A percentile compares a stretch with the other conserved stretches of the same genome.
Conservation (phyloP, 2,797 vertebrate species). For the Lutjanus campechanus region DNA sequence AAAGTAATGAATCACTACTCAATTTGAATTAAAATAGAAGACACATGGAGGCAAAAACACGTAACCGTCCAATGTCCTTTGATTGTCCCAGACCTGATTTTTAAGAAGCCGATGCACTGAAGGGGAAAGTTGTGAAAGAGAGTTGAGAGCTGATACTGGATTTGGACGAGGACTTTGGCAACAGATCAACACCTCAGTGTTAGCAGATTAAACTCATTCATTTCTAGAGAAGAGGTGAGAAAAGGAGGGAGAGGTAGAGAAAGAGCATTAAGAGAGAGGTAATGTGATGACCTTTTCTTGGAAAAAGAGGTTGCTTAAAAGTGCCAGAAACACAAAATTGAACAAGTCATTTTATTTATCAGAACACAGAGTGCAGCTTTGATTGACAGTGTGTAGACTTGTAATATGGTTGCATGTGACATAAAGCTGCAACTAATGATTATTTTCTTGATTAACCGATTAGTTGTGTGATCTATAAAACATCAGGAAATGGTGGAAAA, state of each 20-base stretch:
- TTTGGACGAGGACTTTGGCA: constrained; percentile 38
- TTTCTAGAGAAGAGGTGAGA: constrained; percentile 18
- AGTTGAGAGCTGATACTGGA: constrained; percentile 6
- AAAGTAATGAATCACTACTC: not conserved
- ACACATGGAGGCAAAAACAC: not conserved
- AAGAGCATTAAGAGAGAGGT: not conserved
- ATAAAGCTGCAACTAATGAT: no score
- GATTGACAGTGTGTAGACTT: not conserved
- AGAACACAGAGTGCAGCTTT: not conserved
- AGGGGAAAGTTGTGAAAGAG: constrained; percentile 33
- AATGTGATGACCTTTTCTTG: not conserved
- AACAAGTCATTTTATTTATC: not conserved
- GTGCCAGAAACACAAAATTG: not conserved
- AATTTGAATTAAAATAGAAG: not conserved
- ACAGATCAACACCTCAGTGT: constrained; percentile 1
- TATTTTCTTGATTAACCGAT: no score
- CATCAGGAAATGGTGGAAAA: no score
- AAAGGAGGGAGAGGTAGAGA: not conserved
- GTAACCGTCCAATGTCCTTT: not conserved
- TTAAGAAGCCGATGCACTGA: not conserved
- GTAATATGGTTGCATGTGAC: constrained; percentile 9
- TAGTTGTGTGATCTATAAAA: no score
- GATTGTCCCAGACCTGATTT: not conserved
- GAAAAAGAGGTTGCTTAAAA: not conserved
- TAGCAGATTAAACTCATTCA: constrained; percentile 50